phyloP scores from a whole-genome alignment of 2,113 vertebrate genomes.

The Potamarius usumacintae region DNA sequence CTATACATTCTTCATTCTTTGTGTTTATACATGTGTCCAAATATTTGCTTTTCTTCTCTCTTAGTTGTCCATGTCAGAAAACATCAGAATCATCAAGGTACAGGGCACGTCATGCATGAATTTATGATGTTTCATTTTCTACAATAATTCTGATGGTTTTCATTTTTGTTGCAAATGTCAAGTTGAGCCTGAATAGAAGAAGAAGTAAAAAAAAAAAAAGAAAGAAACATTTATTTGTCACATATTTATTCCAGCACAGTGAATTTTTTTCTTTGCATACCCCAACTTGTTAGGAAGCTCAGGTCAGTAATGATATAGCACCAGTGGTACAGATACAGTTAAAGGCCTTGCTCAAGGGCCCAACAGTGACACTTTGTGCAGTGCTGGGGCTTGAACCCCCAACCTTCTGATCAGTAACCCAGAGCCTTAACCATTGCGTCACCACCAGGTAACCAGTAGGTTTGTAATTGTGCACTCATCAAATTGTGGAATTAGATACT shows the following conservation, averaged over 20 bases:
- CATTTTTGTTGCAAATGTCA: neutral
- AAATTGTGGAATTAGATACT: neutral
- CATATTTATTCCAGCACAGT: neutral
- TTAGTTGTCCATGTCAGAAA: slow-evolving; percentile 63
- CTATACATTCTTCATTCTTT: neutral
- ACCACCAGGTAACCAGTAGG: neutral
- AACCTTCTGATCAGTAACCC: neutral
- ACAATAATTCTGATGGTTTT: neutral
- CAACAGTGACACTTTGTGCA: neutral
- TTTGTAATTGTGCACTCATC: neutral
- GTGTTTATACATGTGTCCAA: neutral
- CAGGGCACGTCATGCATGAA: neutral
- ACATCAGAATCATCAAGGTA: slow-evolving; percentile 80
- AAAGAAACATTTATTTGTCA: neutral
- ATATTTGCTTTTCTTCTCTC: neutral
- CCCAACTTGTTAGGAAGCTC: neutral
- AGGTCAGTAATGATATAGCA: neutral
- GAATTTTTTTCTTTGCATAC: neutral
- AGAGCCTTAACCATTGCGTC: neutral
- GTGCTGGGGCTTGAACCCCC: neutral
- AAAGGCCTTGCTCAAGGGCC: neutral
- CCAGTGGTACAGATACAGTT: neutral
- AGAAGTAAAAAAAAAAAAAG: neutral
- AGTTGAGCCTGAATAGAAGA: neutral
- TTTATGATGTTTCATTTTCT: no score